These are phyloP conservation scores for Rhopalosiphum nymphaeae DNA, from an alignment of 2,888 invertebrate genomes.

Conservation along the genomic window DNA sequence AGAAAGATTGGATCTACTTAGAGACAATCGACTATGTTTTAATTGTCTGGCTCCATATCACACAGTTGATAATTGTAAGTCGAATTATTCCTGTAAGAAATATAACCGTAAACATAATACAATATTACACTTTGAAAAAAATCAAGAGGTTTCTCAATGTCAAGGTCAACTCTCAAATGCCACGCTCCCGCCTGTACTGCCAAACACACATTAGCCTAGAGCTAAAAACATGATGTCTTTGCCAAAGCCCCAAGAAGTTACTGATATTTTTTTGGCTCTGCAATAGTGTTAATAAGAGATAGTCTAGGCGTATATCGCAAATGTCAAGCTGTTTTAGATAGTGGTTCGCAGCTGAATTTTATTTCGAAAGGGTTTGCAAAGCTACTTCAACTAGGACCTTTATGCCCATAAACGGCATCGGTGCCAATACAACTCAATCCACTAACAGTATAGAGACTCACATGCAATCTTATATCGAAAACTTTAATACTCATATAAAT, in stretches of 20 bases:
- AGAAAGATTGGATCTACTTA: background rate
- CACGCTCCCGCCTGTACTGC: rapidly evolving
- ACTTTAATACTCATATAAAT: too few species aligned
- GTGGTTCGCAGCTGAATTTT: too few species aligned
- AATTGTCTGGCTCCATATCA: background rate
- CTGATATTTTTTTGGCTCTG: background rate
- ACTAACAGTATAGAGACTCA: too few species aligned
- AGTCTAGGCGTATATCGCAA: background rate
- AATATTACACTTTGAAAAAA: background rate
- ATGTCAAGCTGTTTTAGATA: background rate
- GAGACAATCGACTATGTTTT: background rate
- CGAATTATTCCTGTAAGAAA: background rate
- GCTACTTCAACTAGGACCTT: too few species aligned
- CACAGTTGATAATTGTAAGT: background rate
- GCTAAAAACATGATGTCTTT: background rate
- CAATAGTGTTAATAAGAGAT: background rate
- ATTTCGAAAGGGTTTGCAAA: too few species aligned
- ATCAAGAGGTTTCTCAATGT: too few species aligned
- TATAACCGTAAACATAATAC: background rate
- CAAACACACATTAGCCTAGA: background rate
- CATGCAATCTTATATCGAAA: too few species aligned
- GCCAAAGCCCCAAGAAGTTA: background rate
- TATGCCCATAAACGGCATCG: too few species aligned
- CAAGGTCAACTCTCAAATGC: background rate
- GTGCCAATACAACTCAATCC: too few species aligned